Conservation (phyloP, 2,888 invertebrate genomes). For the Eudemis profundana region DNA sequence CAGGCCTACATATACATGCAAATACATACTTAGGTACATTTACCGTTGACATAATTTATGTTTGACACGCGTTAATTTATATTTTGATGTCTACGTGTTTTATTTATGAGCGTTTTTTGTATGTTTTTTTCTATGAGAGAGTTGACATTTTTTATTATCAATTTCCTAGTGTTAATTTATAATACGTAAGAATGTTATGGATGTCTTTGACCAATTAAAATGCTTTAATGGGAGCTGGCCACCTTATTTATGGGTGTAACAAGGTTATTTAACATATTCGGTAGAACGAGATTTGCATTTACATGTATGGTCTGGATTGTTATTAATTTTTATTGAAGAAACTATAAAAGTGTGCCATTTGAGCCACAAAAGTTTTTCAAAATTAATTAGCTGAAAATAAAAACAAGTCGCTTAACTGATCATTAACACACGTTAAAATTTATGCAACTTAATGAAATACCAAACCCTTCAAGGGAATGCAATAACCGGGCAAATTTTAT, state of each 20-base stretch:
- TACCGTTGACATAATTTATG: constrained; percentile 44
- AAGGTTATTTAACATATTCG: constrained; percentile 33
- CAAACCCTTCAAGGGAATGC: too few relatives aligned
- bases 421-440: too few relatives aligned
- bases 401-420: too few relatives aligned
- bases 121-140: constrained; percentile 43
- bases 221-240: constrained; percentile 26
- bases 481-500: too few relatives aligned
- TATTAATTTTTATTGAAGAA: constrained; percentile 13
- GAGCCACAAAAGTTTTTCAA: too few relatives aligned
- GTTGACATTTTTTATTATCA: constrained; percentile 46
- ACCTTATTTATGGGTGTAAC: constrained; percentile 30
- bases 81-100: constrained; percentile 43
- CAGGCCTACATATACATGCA: background rate
- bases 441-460: too few relatives aligned
- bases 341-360: too few relatives aligned
- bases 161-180: constrained; percentile 43
- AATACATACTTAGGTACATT: constrained; percentile 20
- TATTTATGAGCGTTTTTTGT: constrained; percentile 44
- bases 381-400: too few relatives aligned
- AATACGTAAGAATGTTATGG: constrained; percentile 39
- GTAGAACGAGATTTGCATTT: constrained; percentile 27
- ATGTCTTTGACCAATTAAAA: constrained; percentile 42
- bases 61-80: constrained; percentile 45
- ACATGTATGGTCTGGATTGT: constrained; percentile 21